Evolutionary conservation across 2,888 invertebrate genomes (phyloP).

Genomic region (Orchestes rusci): DNA sequence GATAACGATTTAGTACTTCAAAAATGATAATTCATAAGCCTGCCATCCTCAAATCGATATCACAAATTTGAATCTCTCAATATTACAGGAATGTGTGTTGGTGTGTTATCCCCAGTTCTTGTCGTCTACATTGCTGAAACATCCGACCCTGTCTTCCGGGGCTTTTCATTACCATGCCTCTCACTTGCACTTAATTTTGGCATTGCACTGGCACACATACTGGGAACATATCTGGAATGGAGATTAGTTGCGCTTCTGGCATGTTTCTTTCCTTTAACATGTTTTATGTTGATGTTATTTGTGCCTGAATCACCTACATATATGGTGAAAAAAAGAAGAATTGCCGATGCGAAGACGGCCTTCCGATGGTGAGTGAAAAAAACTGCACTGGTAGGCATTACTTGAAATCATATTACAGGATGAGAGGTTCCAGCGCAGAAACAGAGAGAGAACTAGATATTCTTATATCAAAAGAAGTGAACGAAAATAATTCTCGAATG

Average conservation of each 20-base stretch:
- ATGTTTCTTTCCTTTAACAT: conserved; percentile 47
- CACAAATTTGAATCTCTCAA: too few species aligned
- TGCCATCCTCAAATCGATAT: too few species aligned
- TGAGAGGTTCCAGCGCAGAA: conserved; percentile 50
- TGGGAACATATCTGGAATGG: conserved; percentile 60
- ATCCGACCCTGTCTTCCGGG: conserved; percentile 54
- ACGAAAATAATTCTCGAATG: too few species aligned
- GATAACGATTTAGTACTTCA: too few species aligned
- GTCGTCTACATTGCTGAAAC: conserved; percentile 36
- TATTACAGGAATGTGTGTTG: conserved; percentile 34
- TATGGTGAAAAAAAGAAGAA: conserved; percentile 52
- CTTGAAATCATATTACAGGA: conserved; percentile 26
- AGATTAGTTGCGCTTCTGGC: conserved; percentile 52
- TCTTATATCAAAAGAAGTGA: conserved; percentile 44
- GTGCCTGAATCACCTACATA: conserved; percentile 64
- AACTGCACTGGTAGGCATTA: too few species aligned
- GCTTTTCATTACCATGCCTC: conserved; percentile 35
- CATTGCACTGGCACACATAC: conserved; percentile 54
- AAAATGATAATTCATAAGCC: too few species aligned
- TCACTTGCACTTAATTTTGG: conserved; percentile 16
- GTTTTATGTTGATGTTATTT: conserved; percentile 46
- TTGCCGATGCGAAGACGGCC: conserved; percentile 51
- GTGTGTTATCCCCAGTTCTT: conserved; percentile 46
- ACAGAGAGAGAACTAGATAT: conserved; percentile 48
- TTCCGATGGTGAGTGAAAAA: conserved; percentile 45